Percentiles rank a stretch among this genome's conserved stretches.
Conservation (phyloP, 1,140 invertebrate genomes). For the Nomia melanderi region DNA sequence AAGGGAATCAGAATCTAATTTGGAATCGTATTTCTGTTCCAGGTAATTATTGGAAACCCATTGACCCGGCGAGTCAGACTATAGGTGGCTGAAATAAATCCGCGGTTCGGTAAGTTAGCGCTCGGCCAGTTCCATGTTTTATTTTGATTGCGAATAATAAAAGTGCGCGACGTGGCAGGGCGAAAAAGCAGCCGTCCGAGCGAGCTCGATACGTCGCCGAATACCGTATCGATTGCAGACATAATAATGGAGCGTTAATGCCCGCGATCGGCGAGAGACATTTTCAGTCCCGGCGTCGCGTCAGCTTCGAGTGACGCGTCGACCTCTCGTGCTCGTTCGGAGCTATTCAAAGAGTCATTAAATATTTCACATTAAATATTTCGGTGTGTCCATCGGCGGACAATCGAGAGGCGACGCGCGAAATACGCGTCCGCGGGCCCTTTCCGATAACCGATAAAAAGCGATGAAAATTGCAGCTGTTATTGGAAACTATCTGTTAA, state of each 20-base stretch:
- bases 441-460: too few species aligned
- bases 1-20: background rate
- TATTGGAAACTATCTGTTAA: too few species aligned
- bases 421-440: too few species aligned
- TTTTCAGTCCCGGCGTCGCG: background rate
- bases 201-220: background rate
- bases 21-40: background rate
- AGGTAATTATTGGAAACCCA: constrained; percentile 2
- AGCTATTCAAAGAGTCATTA: background rate
- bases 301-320: constrained; percentile 3
- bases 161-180: background rate
- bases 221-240: background rate
- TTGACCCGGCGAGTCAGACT: background rate
- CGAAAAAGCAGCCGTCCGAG: background rate
- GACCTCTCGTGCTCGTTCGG: background rate
- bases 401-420: background rate
- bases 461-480: too few species aligned
- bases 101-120: constrained; percentile 2
- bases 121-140: background rate
- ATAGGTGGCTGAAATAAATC: background rate
- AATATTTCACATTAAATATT: constrained; percentile 19
- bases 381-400: too few species aligned
- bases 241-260: constrained; percentile 3
- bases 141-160: background rate
- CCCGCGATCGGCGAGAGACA: background rate